Conservation (phyloP, 1,140 invertebrate species). For the Megalonaias nervosa region DNA sequence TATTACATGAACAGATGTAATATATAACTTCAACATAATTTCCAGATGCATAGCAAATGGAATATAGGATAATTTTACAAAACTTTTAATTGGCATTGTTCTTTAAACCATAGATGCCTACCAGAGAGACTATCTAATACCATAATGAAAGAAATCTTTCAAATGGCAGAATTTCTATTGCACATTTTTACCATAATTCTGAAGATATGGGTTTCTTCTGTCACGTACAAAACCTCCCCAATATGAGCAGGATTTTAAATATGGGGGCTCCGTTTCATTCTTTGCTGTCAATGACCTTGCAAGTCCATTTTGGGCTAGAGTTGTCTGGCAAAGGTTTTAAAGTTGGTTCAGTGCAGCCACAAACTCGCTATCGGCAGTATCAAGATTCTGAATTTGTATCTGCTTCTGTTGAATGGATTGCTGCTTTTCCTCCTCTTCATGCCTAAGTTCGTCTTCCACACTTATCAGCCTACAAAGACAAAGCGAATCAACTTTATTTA, state of each 20-base stretch:
- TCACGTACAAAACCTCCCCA: no score
- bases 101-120: no score
- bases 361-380: conserved; percentile 80
- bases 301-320: conserved; percentile 26
- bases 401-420: conserved; percentile 87
- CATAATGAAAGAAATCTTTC: no score
- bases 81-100: no score
- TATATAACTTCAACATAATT: no score
- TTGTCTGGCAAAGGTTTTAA: conserved; percentile 56
- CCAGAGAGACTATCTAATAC: no score
- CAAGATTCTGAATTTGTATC: conserved; percentile 82
- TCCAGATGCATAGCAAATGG: no score
- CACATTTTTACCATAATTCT: no score
- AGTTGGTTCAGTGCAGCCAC: conserved; percentile 82
- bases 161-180: no score
- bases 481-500: background rate
- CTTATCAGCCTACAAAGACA: conserved; percentile 80
- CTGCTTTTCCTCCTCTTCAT: conserved; percentile 89
- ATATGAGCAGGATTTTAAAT: conserved; percentile 38
- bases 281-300: conserved; percentile 15
- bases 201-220: no score
- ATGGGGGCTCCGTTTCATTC: conserved; percentile 10
- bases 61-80: no score
- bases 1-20: no score
- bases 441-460: conserved; percentile 88